Conservation (phyloP, 2,797 vertebrate genomes). For the Peromyscus melanophrys region DNA sequence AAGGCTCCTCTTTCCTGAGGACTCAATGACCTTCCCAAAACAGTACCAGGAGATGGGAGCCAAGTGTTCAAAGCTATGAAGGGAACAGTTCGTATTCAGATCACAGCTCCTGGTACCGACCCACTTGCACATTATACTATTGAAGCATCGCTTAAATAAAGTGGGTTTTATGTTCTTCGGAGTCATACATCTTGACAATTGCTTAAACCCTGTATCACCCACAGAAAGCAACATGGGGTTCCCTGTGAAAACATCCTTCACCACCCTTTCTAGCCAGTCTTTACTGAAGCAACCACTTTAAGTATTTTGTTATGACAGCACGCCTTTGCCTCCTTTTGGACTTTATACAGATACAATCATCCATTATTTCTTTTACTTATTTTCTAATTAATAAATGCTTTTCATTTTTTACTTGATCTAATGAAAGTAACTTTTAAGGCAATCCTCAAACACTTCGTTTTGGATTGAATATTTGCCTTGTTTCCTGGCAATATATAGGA, state of each 20-base stretch:
- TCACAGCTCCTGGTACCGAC: background rate
- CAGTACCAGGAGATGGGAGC: too few species aligned
- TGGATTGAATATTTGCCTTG: background rate
- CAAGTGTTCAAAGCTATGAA: background rate
- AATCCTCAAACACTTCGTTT: background rate
- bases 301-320: background rate
- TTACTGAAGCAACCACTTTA: background rate
- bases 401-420: background rate
- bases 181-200: background rate
- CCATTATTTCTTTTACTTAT: background rate
- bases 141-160: slow-evolving; percentile 1
- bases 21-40: background rate
- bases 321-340: background rate
- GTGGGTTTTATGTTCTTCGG: background rate
- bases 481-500: background rate
- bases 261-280: background rate
- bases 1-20: too few species aligned
- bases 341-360: background rate
- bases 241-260: background rate
- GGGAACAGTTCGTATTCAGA: background rate
- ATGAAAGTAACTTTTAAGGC: background rate
- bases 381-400: background rate
- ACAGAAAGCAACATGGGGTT: background rate
- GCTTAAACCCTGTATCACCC: background rate
- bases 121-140: background rate